phyloP scores from a whole-genome alignment of 1,140 invertebrate species.

The Ladona fulva region DNA sequence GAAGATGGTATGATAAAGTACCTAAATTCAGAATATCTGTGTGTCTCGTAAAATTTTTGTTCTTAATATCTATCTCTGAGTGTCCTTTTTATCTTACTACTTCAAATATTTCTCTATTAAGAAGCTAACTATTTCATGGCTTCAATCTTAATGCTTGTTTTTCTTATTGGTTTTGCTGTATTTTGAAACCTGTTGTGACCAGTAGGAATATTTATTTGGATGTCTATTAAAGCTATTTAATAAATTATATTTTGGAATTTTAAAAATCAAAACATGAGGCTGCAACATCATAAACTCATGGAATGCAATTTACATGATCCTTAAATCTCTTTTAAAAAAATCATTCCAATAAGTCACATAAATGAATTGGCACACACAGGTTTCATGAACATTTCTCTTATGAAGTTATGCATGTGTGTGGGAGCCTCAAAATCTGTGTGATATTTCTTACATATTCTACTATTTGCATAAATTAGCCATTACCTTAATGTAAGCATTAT shows the following conservation, averaged over 20 bases:
- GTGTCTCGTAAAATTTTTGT: slow-evolving; percentile 13
- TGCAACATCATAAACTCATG: too few relatives aligned
- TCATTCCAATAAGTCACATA: too few relatives aligned
- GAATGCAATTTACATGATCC: too few relatives aligned
- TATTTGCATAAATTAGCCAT: too few relatives aligned
- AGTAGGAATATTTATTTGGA: too few relatives aligned
- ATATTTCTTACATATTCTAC: too few relatives aligned
- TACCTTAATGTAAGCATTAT: too few relatives aligned
- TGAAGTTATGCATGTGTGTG: neutral
- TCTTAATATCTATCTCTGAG: slow-evolving; percentile 15
- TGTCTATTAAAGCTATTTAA: too few relatives aligned
- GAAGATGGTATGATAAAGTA: slow-evolving; percentile 26
- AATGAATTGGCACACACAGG: neutral
- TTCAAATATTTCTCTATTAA: neutral
- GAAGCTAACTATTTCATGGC: slow-evolving; percentile 16
- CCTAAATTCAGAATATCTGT: slow-evolving; percentile 21
- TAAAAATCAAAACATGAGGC: too few relatives aligned
- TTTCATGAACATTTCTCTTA: neutral
- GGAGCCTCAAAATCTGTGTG: too few relatives aligned
- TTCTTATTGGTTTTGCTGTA: slow-evolving; percentile 10
- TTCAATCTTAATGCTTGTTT: slow-evolving; percentile 11
- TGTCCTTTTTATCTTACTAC: slow-evolving; percentile 12
- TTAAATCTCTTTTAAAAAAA: too few relatives aligned
- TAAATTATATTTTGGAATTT: too few relatives aligned
- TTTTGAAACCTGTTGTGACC: neutral